Evolutionary conservation across 2,888 invertebrate species (phyloP).

Genomic region (Agelastica alni): DNA sequence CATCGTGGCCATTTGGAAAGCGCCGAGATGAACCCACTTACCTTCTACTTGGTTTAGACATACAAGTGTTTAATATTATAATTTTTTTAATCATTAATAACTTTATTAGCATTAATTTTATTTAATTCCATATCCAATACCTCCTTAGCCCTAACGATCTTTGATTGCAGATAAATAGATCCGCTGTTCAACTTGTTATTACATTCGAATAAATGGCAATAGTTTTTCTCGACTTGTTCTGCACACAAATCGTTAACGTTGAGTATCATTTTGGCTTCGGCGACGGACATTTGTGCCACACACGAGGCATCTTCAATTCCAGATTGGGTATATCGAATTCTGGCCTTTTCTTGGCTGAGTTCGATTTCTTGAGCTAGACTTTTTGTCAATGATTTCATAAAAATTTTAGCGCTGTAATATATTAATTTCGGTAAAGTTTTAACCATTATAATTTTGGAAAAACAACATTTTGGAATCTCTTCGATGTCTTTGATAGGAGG

Average conservation of each 20-base stretch:
- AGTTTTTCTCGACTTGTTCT: constrained; percentile 72
- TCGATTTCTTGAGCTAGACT: constrained; percentile 79
- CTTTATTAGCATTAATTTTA: too few species aligned
- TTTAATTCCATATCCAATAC: constrained; percentile 74
- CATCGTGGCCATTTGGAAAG: too few species aligned
- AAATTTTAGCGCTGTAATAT: constrained; percentile 36
- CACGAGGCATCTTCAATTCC: not conserved
- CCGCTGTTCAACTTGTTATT: constrained; percentile 92
- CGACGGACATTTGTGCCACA: constrained; percentile 35
- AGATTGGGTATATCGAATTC: constrained; percentile 42
- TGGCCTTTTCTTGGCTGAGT: constrained; percentile 79
- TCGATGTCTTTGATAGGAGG: too few species aligned
- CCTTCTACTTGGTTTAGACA: too few species aligned
- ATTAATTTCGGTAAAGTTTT: constrained; percentile 34
- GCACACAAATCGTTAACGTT: constrained; percentile 73
- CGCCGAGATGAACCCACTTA: too few species aligned
- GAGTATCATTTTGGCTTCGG: constrained; percentile 90
- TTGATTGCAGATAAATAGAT: constrained; percentile 94
- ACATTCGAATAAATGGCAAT: constrained; percentile 79
- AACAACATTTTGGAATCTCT: constrained; percentile 1
- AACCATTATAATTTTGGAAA: constrained; percentile 28
- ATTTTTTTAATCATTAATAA: too few species aligned
- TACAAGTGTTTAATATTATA: too few species aligned
- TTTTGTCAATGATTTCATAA: constrained; percentile 38
- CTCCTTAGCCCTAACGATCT: constrained; percentile 86